Evolutionary conservation across 2,113 vertebrate genomes (phyloP).

Genomic region (Ivindomyrus marchei): DNA sequence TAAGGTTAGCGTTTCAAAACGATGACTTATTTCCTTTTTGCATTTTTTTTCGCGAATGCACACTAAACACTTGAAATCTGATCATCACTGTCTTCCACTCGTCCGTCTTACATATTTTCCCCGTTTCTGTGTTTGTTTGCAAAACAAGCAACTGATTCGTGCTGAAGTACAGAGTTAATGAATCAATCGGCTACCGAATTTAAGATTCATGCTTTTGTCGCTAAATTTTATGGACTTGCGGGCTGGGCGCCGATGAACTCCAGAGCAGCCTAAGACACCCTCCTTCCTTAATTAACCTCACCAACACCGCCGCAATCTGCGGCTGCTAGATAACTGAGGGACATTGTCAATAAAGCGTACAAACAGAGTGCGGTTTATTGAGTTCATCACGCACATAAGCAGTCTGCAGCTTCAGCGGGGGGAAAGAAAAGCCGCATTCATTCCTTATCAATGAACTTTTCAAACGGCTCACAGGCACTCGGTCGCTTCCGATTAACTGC

Average conservation of each 20-base stretch:
- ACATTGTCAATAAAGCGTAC: slow-evolving; percentile 23
- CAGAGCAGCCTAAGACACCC: slow-evolving; percentile 6
- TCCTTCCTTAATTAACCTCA: neutral
- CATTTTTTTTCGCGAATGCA: neutral
- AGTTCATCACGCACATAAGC: neutral
- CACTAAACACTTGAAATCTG: neutral
- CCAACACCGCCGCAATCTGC: slow-evolving; percentile 16
- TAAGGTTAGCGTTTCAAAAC: neutral
- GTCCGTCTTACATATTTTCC: neutral
- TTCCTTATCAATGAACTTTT: slow-evolving; percentile 10
- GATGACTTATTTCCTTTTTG: neutral
- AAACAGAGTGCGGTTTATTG: slow-evolving; percentile 18
- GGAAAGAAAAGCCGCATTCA: neutral
- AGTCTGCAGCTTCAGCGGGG: neutral
- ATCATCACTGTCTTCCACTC: neutral
- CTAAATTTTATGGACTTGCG: slow-evolving; percentile 8
- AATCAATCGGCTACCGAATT: neutral
- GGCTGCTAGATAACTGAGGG: slow-evolving; percentile 30
- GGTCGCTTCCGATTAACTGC: neutral
- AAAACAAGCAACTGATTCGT: neutral
- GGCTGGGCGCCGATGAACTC: neutral
- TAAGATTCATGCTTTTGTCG: slow-evolving; percentile 15
- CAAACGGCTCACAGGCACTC: neutral
- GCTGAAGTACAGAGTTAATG: neutral
- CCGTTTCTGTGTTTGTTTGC: neutral